phyloP scores from a whole-genome alignment of 2,888 invertebrate species.

The Emmelina monodactyla region DNA sequence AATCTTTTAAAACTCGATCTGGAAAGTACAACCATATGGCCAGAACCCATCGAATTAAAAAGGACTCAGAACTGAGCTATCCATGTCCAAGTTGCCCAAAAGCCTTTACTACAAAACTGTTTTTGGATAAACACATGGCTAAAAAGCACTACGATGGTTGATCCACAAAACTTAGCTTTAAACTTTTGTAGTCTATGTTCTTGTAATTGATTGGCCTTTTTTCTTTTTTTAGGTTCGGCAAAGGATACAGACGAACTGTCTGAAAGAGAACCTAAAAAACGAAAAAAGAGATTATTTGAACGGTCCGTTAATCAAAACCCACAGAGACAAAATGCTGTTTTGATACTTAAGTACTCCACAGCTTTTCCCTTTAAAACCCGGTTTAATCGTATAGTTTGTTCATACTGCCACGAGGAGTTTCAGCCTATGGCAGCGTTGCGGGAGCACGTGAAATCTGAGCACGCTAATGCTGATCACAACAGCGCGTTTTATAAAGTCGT shows the following conservation, averaged over 20 bases:
- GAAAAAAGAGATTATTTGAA: slow-evolving; percentile 58
- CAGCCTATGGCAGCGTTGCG: slow-evolving; percentile 46
- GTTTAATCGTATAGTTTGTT: slow-evolving; percentile 53
- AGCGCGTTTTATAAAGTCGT: slow-evolving; percentile 56
- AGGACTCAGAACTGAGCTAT: slow-evolving; percentile 47
- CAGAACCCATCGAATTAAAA: slow-evolving; percentile 48
- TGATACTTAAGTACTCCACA: slow-evolving; percentile 46
- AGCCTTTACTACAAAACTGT: slow-evolving; percentile 60
- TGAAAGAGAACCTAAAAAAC: slow-evolving; percentile 48
- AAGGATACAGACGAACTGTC: slow-evolving; percentile 42
- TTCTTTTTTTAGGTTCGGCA: slow-evolving; percentile 58
- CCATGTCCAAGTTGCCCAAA: slow-evolving; percentile 59
- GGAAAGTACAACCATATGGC: slow-evolving; percentile 58
- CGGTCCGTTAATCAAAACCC: slow-evolving; percentile 57
- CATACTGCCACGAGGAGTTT: slow-evolving; percentile 54
- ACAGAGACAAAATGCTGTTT: slow-evolving; percentile 53
- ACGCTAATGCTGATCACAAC: slow-evolving; percentile 44
- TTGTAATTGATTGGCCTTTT: too few species aligned
- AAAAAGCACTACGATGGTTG: slow-evolving; percentile 57
- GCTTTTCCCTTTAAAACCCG: slow-evolving; percentile 56
- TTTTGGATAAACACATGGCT: slow-evolving; percentile 61
- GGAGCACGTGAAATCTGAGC: slow-evolving; percentile 40
- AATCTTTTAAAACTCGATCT: slow-evolving; percentile 49
- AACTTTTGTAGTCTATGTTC: neutral
- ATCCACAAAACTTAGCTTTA: slow-evolving; percentile 10